Evolutionary conservation across 2,888 invertebrate species (phyloP), one percentile per base, ranked within the genome.

Genomic region (Pandemis heparana): DNA sequence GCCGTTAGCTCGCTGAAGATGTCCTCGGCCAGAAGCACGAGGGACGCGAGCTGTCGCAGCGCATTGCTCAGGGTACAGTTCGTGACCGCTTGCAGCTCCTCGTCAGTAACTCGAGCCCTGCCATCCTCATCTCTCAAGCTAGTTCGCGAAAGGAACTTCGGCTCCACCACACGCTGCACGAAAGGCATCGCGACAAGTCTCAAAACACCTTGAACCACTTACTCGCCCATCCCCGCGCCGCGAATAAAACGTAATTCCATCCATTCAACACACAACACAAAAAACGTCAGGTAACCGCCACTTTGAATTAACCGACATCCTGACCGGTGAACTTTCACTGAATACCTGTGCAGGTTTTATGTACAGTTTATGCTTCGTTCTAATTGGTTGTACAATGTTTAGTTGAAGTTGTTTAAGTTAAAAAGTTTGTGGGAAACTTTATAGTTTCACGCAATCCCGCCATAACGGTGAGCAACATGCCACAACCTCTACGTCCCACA

Each of bases 31-130:
- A 97, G 95, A 77, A 97, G 94, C 83, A 98, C 97, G 86, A 98
- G 94, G 39, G 97, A 97, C 70, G 98, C 97, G 87, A 98, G 95
- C 91, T 98, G 98, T 77, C 97, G 95, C 76, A 98, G 94, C 75
- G 97, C 97, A 90, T 97, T 97, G 90, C 97, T 97, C 79, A 98
- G 94, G 78, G 98, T 98, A 84, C 97, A 97, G 92, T 98, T 98
- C 82, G 97, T 97, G 82, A 98, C 97, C 76, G 97, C 97, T 87
- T 97, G 97, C 86, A 98, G 95, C 93, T 98, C 98, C 83, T 96
- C 96, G 80, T 97, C 97, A 69, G 94, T 93, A 66, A 97, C 95
- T 82, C 88, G 94, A 71, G 95, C 95, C 79, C 90, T 92, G 75
- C 96, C 96, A 81, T 95, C 92, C 75, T 93, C 95, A 82, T 95